These are phyloP conservation scores for Drosophila affinis DNA, from an alignment of 2,888 invertebrate genomes.

Conservation along the genomic window DNA sequence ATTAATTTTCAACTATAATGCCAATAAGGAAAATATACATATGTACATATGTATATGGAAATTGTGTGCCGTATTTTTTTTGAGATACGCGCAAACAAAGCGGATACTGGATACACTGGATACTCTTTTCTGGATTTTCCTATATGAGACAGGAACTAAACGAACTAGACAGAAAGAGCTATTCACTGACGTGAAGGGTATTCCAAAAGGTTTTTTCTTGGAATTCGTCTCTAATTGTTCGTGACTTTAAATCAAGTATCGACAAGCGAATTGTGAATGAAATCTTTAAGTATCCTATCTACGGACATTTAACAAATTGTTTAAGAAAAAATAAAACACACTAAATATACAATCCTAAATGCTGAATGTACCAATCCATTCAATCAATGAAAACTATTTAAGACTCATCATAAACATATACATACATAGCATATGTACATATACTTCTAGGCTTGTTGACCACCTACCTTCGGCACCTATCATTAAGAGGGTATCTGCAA, in stretches of 20 bases:
- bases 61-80: background rate
- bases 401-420: too few relatives aligned
- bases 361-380: too few relatives aligned
- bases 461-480: too few relatives aligned
- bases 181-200: constrained; percentile 27
- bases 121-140: constrained; percentile 18
- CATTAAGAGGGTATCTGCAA: constrained; percentile 1
- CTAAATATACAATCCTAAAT: too few relatives aligned
- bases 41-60: background rate
- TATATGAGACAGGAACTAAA: constrained; percentile 32
- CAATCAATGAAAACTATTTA: too few relatives aligned
- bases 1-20: background rate
- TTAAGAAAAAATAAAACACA: too few relatives aligned
- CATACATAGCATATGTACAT: too few relatives aligned
- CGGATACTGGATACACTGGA: too few relatives aligned
- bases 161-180: background rate
- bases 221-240: constrained; percentile 15
- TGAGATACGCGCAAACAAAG: background rate
- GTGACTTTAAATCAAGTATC: constrained; percentile 42
- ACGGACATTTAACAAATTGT: background rate
- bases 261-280: constrained; percentile 51
- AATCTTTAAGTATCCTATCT: background rate
- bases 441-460: too few relatives aligned
- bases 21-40: background rate
- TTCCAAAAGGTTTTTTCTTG: constrained; percentile 26